Evolutionary conservation across 2,113 vertebrate genomes (phyloP).

Genomic region (Danio rerio): GRCz12tu NC_133176.1:42866001-42866500

Average conservation of each 20-base stretch:
- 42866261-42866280: background rate
- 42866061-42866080: background rate
- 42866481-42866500: constrained; percentile 21
- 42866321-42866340: constrained; percentile 26
- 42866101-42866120: constrained; percentile 19
- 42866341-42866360: constrained; percentile 22
- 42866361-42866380: constrained; percentile 29
- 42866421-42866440: constrained; percentile 27
- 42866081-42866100: background rate
- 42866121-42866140: background rate
- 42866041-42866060: constrained; percentile 21
- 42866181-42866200: constrained; percentile 30
- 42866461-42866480: constrained; percentile 36
- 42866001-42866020: constrained; percentile 1
- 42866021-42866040: constrained; percentile 1
- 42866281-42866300: constrained; percentile 30
- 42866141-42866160: constrained; percentile 25
- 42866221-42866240: background rate
- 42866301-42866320: constrained; percentile 33
- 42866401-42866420: constrained; percentile 21
- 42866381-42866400: background rate
- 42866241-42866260: background rate
- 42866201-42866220: background rate
- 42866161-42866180: constrained; percentile 3
- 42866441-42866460: constrained; percentile 36